phyloP scores from a whole-genome alignment of 2,797 vertebrate genomes.

The Notamacropus eugenii region DNA sequence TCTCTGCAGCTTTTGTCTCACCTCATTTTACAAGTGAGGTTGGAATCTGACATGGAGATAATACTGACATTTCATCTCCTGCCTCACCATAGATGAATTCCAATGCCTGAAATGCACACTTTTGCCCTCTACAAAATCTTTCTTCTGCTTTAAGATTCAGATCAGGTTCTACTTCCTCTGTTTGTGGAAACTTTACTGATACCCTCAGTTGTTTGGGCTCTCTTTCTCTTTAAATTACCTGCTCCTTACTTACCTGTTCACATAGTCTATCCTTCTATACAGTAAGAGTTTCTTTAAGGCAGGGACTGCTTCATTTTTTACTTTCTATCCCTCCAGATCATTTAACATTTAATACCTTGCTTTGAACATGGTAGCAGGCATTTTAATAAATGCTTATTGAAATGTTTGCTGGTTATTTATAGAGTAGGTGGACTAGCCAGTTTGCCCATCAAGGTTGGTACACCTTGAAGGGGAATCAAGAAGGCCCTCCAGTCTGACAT shows the following conservation, averaged over 20 bases:
- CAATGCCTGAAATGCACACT: neutral
- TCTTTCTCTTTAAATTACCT: neutral
- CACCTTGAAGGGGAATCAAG: neutral
- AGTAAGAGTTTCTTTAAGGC: neutral
- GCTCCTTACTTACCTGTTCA: neutral
- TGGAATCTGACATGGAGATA: neutral
- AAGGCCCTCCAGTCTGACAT: neutral
- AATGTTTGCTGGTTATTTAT: neutral
- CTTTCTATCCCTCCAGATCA: neutral
- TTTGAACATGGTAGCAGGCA: neutral
- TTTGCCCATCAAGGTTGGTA: neutral
- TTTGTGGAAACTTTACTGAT: neutral
- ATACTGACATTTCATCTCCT: neutral
- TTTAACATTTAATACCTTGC: neutral
- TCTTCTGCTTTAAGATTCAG: neutral
- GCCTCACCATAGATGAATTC: neutral
- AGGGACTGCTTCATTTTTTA: neutral
- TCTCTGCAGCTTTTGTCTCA: too few species aligned
- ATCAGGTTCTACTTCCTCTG: neutral
- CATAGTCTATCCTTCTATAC: neutral
- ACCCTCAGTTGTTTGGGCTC: neutral
- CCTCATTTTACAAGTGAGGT: neutral
- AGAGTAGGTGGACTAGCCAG: neutral
- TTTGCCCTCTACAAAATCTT: neutral
- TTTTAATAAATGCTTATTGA: neutral